phyloP scores from a whole-genome alignment of 1,140 invertebrate species.

The Physella acuta region DNA sequence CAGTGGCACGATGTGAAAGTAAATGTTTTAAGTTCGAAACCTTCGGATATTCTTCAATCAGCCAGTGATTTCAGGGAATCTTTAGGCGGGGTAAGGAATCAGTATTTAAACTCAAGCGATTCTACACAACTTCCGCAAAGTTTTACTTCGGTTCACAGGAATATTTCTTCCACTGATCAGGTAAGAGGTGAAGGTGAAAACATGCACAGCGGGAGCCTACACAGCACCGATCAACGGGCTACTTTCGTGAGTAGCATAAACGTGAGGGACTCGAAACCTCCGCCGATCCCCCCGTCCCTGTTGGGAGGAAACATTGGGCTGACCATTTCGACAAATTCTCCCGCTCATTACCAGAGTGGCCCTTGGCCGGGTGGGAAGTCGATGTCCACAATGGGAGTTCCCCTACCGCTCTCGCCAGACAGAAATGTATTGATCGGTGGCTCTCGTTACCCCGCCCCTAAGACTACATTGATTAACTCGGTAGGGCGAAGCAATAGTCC shows the following conservation, averaged over 20 bases:
- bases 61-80: background rate
- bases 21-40: conserved; percentile 12
- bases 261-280: conserved; percentile 21
- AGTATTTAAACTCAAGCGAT: background rate
- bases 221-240: conserved; percentile 21
- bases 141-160: background rate
- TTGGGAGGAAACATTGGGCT: conserved; percentile 11
- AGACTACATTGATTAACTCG: conserved; percentile 23
- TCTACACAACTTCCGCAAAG: background rate
- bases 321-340: conserved; percentile 10
- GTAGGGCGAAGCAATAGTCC: background rate
- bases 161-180: background rate
- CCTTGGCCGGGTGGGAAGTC: conserved; percentile 18
- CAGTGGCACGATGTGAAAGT: background rate
- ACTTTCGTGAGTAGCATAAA: conserved; percentile 17
- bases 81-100: background rate
- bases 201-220: conserved; percentile 7
- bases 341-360: conserved; percentile 15
- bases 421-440: conserved; percentile 28
- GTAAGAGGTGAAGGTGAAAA: conserved; percentile 1
- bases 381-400: conserved; percentile 12
- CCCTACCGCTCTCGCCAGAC: conserved; percentile 18
- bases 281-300: conserved; percentile 32
- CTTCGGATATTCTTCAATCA: background rate
- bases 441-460: conserved; percentile 31